Evolutionary conservation across 2,888 invertebrate genomes (phyloP), one percentile per base, ranked within the genome.

Genomic region (Parnassius apollo): DNA sequence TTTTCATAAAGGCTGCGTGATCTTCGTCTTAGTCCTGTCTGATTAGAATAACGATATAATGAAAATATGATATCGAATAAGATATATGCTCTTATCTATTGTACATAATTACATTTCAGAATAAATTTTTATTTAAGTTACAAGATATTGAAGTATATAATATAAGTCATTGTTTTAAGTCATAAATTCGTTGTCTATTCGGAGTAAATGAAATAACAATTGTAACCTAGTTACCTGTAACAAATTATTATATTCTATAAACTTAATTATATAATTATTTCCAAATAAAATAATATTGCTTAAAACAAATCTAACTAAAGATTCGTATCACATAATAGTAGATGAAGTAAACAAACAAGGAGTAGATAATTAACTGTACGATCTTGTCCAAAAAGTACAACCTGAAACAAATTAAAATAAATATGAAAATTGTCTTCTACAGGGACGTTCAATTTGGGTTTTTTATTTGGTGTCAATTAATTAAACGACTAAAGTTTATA

Each of bases 381-480:
- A 73, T 66, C 68, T 81, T 85, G 76, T 94, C 93, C 64, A 93
- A 69, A 68, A 92, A 88, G 74, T 92, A 94, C 18, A 94, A 79
- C 62, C 92, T 92, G 87, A 61, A 82, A 83, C 57, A 46, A 11
- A 35, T 35, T 35, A 7, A n/a, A 49, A 46, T n/a, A 46, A 46
- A 46, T 12, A 46, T 46, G 7, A 46, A 7, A 46, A 11, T 12
- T 46, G 11, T 12, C 46, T 35, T 3, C 35, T 7, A 4, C 35
- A 18, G 18, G 18, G 18, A 35, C 35, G 35, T 35, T 35, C 4
- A 35, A 35, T 35, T 35, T 35, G 4, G 35, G 35, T 35, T 7
- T 25, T 35, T 35, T 35, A 4, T 35, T 35, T 4, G 35, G 35
- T 7, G 7, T 35, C 7, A 4, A 7, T 7, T 4, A 7, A 35